Base-by-base conservation (phyloP, 2,113 vertebrate genomes). In the Larimichthys polyactis region DNA sequence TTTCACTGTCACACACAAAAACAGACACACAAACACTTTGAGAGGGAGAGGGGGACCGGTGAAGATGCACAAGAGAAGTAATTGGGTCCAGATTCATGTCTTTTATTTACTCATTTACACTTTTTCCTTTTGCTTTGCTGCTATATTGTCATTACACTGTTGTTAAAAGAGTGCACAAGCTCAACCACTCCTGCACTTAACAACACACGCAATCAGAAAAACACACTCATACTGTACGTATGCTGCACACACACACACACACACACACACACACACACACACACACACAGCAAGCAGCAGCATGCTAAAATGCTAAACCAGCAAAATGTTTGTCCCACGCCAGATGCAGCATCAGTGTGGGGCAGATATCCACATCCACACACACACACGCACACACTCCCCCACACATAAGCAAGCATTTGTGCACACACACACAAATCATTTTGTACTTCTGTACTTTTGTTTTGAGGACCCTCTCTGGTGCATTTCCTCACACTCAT, bases 281-380 rank as follows among this genome's bases (percentile, higher is more conserved):
- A 51, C 58, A 74, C 64, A 81, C 46, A 77, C 24, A 27, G 27
- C 27, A 83, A 83, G 74, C 75, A 89, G 51, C 80, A 92, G 83
- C 58, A 80, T 51, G 81, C 49, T 78, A 58, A 86, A 91, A 71
- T 78, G 91, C 90, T 82, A 89, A 83, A 78, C 10, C 82, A 91
- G 93, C 88, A 73, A 76, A 91, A 86, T 46, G 29, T 83, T 65
- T 63, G 29, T 57, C 76, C 57, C 48, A 54, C 5, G 24, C 71
- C 89, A 93, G 91, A 94, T 87, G 85, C 70, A 88, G 82, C 83
- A 70, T 54, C 15, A 40, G 20, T 5, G n/a, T n/a, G 70, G 57
- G 70, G 17, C 78, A 66, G 11, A 67, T 22, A 60, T 24, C 22
- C 58, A 24, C 62, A 12, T 4, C 27, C 58, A 24, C 62, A 12